Evolutionary conservation across 2,113 vertebrate genomes (phyloP).

Genomic region (Quiscalus mexicanus): DNA sequence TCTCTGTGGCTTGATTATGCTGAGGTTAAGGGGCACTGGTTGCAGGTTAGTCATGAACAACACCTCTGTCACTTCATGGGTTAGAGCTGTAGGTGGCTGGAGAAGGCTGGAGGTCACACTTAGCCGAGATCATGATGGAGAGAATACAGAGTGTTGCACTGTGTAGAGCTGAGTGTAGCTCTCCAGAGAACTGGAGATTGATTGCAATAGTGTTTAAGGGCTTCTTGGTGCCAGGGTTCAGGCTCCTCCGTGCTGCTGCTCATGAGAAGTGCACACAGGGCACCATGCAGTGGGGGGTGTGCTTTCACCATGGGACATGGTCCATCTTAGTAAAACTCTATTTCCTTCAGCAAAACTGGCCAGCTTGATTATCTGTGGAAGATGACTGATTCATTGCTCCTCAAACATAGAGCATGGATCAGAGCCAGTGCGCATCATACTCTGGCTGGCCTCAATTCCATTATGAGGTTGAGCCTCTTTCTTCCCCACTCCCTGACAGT

Average conservation of each 20-base stretch:
- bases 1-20: neutral
- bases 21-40: neutral
- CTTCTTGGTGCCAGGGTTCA: neutral
- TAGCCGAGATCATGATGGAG: neutral
- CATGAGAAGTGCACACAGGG: neutral
- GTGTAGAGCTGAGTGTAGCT: neutral
- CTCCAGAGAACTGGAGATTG: neutral
- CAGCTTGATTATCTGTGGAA: neutral
- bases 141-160: neutral
- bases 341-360: neutral
- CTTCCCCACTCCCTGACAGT: neutral
- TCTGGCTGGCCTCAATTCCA: neutral
- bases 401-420: fast-evolving
- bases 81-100: neutral
- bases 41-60: neutral
- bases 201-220: neutral
- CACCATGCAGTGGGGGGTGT: neutral
- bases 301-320: neutral
- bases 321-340: neutral
- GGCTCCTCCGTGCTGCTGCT: neutral
- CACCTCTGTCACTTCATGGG: neutral
- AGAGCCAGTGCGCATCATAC: neutral
- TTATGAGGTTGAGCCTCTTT: neutral
- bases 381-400: neutral
- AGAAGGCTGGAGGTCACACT: neutral